Evolutionary conservation across 2,113 vertebrate genomes (phyloP).

Genomic region (Conger conger): DNA sequence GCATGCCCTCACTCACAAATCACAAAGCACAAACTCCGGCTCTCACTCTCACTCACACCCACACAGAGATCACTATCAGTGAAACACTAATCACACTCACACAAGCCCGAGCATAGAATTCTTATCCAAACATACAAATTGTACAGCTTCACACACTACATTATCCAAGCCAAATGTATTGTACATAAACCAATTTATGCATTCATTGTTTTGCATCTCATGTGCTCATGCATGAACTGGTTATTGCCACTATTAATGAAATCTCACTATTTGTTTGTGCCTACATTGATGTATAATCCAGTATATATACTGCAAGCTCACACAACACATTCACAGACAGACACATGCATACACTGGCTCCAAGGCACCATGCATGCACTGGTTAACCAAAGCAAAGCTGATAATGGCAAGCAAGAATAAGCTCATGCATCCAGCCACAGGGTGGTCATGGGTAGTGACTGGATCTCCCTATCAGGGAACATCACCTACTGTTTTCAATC

Average conservation of each 20-base stretch:
- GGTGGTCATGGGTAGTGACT: constrained; percentile 32
- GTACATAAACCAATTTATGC: too few species aligned
- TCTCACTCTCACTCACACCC: too few species aligned
- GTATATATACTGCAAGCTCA: neutral
- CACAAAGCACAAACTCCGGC: too few species aligned
- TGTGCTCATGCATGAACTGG: too few species aligned
- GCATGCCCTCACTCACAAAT: neutral
- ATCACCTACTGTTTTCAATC: constrained; percentile 20
- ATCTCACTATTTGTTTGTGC: too few species aligned
- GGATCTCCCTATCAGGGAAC: constrained; percentile 11
- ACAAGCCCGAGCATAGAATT: too few species aligned
- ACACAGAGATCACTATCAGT: too few species aligned
- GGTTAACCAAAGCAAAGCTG: constrained; percentile 14
- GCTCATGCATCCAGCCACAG: constrained; percentile 32
- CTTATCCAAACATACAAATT: neutral
- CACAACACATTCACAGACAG: neutral
- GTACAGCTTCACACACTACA: neutral
- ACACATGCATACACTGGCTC: constrained; percentile 9
- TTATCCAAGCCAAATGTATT: neutral
- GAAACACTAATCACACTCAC: too few species aligned
- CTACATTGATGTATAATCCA: neutral
- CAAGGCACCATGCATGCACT: too few species aligned
- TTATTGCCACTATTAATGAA: too few species aligned
- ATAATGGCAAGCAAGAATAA: constrained; percentile 29
- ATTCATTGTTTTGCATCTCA: too few species aligned